Evolutionary conservation across 2,797 vertebrate species (phyloP).

Genomic region (Sebastes dallii): DNA sequence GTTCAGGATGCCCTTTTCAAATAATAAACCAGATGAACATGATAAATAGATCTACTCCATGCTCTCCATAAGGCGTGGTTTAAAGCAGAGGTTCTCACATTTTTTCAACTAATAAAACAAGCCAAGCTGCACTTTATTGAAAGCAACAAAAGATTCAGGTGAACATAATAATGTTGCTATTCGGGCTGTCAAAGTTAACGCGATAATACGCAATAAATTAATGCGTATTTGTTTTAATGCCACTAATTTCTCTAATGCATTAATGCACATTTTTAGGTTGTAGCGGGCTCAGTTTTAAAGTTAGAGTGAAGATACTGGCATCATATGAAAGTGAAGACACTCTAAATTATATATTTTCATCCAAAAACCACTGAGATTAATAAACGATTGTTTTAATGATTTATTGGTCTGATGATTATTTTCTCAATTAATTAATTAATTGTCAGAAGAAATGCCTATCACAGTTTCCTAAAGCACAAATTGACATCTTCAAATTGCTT

Average conservation of each 20-base stretch:
- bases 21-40: neutral
- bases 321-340: too few species aligned
- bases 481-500: neutral
- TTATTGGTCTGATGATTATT: too few species aligned
- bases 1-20: neutral
- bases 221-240: too few species aligned
- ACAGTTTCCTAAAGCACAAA: neutral
- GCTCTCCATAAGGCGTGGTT: neutral
- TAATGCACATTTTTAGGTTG: too few species aligned
- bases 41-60: fast-evolving
- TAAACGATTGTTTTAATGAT: neutral
- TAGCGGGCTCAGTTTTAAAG: too few species aligned
- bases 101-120: neutral
- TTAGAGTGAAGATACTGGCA: too few species aligned
- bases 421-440: neutral
- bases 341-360: fast-evolving
- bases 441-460: neutral
- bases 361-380: too few species aligned
- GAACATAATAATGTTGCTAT: neutral
- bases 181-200: too few species aligned
- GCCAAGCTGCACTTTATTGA: neutral
- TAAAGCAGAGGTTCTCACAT: fast-evolving
- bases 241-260: too few species aligned
- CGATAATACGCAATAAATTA: fast-evolving
- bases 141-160: neutral